Percentiles rank a stretch among this genome's conserved stretches.
Evolutionary conservation across 92 coral and sea anemone species (phyloP).

Genomic region (Montipora capitata): DNA sequence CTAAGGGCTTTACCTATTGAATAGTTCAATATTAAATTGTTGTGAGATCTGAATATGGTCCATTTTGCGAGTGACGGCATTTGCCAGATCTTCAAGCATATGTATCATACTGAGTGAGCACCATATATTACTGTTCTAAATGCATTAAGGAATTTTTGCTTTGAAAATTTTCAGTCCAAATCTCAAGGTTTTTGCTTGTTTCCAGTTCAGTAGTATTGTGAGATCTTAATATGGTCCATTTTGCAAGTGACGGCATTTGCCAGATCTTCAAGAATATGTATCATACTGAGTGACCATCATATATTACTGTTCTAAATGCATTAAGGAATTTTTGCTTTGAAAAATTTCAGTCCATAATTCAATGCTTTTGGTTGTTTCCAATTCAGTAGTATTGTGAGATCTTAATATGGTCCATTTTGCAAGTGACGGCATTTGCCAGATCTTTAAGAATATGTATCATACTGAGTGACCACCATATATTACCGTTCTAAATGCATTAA

Average conservation of each 20-base stretch:
- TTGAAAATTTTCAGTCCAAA: not conserved
- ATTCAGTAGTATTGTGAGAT: not conserved
- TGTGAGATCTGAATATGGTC: not conserved
- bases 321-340: not conserved
- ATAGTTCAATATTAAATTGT: too few relatives aligned
- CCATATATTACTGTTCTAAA: not conserved
- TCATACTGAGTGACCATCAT: not conserved
- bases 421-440: not conserved
- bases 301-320: not conserved
- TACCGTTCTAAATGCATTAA: not conserved
- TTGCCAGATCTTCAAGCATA: conserved; percentile 1
- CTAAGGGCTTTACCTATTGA: too few relatives aligned
- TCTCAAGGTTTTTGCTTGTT: not conserved
- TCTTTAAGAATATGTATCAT: not conserved
- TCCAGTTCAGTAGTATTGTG: not conserved
- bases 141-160: not conserved
- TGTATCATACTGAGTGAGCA: not conserved
- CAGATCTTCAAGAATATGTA: not conserved
- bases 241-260: not conserved
- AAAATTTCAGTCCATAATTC: not conserved
- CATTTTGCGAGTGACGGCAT: not conserved
- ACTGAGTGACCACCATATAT: not conserved
- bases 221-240: not conserved
- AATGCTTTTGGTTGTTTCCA: not conserved
- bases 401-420: not conserved